Evolutionary conservation across 2,888 invertebrate genomes (phyloP).

Genomic region (Drosophila seclusa): DNA sequence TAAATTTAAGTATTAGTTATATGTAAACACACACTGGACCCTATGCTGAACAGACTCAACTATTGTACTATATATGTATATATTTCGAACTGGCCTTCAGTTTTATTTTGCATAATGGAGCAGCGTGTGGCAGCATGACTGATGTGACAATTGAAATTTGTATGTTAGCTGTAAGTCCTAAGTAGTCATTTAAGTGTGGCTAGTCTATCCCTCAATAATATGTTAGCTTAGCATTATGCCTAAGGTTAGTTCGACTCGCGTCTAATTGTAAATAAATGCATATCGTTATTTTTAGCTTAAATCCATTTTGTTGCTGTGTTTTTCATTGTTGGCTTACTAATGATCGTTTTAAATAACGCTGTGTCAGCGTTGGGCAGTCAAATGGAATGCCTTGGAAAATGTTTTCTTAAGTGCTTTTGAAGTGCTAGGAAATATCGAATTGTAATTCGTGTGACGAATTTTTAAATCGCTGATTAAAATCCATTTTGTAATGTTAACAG

Average conservation of each 20-base stretch:
- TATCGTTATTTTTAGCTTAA: constrained; percentile 42
- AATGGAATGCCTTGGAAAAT: constrained; percentile 14
- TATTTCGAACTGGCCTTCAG: constrained; percentile 24
- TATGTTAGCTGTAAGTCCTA: constrained; percentile 63
- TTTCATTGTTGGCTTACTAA: constrained; percentile 23
- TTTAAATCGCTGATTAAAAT: background rate
- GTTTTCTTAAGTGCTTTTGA: constrained; percentile 30
- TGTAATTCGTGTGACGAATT: constrained; percentile 20
- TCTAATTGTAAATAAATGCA: constrained; percentile 61
- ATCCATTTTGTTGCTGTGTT: constrained; percentile 6
- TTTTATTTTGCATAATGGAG: constrained; percentile 29
- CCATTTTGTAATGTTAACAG: constrained; percentile 9
- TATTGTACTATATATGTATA: constrained; percentile 64
- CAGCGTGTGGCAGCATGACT: constrained; percentile 53
- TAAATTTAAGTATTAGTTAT: constrained; percentile 41
- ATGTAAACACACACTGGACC: constrained; percentile 22
- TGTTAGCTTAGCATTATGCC: constrained; percentile 49
- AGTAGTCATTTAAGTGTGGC: constrained; percentile 71
- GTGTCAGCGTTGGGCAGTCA: constrained; percentile 19
- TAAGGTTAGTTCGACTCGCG: constrained; percentile 58
- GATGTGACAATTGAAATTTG: constrained; percentile 67
- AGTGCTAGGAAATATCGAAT: constrained; percentile 36
- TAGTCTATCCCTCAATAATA: constrained; percentile 69
- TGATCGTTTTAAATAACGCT: constrained; percentile 31
- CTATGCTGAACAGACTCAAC: constrained; percentile 27